Conservation (phyloP, 2,113 vertebrate genomes). For the Salvelinus alpinus region DNA sequence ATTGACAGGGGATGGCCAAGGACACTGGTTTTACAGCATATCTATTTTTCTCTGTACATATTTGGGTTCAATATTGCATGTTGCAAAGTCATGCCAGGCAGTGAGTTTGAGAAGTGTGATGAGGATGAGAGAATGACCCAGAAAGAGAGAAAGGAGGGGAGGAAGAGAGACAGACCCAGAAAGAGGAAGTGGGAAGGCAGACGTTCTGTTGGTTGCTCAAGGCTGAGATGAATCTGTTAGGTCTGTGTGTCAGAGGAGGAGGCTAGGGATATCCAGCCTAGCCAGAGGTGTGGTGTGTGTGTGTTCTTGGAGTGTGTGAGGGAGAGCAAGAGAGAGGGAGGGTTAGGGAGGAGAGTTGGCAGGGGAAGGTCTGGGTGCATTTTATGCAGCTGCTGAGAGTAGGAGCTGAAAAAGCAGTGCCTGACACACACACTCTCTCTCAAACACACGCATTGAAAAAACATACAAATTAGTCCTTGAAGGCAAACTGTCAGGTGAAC, state of each 20-base stretch:
- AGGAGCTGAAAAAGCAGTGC: conserved; percentile 49
- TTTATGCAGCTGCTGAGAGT: conserved; percentile 67
- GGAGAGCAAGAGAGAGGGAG: neutral
- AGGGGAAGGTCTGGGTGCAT: conserved; percentile 57
- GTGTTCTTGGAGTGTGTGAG: conserved; percentile 14
- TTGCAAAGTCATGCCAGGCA: too few relatives aligned
- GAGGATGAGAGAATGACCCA: neutral
- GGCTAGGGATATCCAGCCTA: conserved; percentile 22
- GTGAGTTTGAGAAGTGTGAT: neutral
- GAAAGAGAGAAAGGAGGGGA: conserved; percentile 9
- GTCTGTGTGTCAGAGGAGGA: conserved; percentile 67
- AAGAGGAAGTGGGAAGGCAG: conserved; percentile 22
- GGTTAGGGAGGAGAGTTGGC: conserved; percentile 46
- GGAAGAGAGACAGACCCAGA: too few relatives aligned
- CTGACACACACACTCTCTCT: conserved; percentile 34
- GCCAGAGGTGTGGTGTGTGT: too few relatives aligned
- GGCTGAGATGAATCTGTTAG: conserved; percentile 75
- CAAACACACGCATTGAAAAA: conserved; percentile 4
- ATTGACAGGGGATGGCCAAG: too few relatives aligned
- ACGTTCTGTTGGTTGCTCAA: conserved; percentile 23
- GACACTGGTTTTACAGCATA: too few relatives aligned
- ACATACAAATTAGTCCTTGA: conserved; percentile 4
- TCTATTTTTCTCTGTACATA: too few relatives aligned
- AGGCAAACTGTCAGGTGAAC: conserved; percentile 17
- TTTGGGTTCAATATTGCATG: too few relatives aligned